phyloP scores from a whole-genome alignment of 2,888 invertebrate species.

The Stenurella melanura region DNA sequence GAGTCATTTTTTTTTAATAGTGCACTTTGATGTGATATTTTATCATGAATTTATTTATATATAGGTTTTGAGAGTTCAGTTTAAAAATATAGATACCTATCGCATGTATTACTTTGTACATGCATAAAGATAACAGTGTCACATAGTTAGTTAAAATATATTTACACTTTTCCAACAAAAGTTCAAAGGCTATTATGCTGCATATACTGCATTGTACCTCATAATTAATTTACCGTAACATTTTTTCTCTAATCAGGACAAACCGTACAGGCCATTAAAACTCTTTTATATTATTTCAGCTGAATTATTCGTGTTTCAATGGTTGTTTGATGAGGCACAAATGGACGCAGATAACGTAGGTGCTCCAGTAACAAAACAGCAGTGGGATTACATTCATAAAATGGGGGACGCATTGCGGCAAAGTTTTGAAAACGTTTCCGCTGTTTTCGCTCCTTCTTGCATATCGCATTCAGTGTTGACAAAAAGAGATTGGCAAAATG shows the following conservation, averaged over 20 bases:
- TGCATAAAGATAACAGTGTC: too few species aligned
- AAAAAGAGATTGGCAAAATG: slow-evolving; percentile 89
- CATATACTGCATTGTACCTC: slow-evolving; percentile 2
- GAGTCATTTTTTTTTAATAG: too few species aligned
- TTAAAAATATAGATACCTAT: too few species aligned
- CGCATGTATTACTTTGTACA: too few species aligned
- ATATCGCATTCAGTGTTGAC: slow-evolving; percentile 93
- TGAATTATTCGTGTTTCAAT: slow-evolving; percentile 95
- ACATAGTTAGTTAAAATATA: too few species aligned
- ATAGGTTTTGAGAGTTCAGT: too few species aligned
- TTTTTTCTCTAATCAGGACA: background rate
- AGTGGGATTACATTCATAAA: slow-evolving; percentile 95
- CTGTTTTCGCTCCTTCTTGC: slow-evolving; percentile 94
- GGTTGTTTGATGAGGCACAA: slow-evolving; percentile 96
- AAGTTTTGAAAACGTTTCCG: slow-evolving; percentile 89
- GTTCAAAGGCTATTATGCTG: background rate
- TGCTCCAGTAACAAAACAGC: slow-evolving; percentile 89
- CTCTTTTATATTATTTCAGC: slow-evolving; percentile 74
- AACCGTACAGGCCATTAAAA: slow-evolving; percentile 1
- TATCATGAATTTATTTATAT: background rate
- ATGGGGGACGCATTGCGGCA: slow-evolving; percentile 90
- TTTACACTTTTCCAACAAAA: background rate
- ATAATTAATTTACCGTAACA: background rate
- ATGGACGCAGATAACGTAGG: slow-evolving; percentile 94
- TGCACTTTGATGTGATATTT: too few species aligned